Base-by-base conservation (phyloP, 2,888 invertebrate genomes). In the Drosophila buzzatii region DNA sequence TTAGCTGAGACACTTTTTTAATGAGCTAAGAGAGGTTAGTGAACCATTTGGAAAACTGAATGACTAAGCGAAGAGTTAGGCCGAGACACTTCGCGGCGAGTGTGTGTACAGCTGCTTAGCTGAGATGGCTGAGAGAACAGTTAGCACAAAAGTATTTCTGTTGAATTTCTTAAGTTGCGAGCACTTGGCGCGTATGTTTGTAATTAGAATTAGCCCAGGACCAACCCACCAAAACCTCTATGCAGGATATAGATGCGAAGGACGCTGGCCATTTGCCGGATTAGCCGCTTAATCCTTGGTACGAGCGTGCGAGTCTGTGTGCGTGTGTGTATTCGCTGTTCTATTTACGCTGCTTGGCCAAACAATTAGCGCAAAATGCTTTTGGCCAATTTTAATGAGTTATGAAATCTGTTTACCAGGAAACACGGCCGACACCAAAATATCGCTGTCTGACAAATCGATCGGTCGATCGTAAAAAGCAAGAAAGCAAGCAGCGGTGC, bases 151-250 rank as follows among this genome's bases (percentile, higher is more conserved):
- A n/a, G 23, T 45, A 49, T 44, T 74, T 78, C 70, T 27, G 8
- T 14, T 58, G 74, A 68, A 85, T 68, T 66, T 31, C 31, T 49
- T 61, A 62, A 75, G 60, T 42, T 52, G 18, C 35, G 49, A 58
- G 47, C 62, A 59, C 59, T 68, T 70, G 66, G 39, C 63, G 82
- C 33, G 51, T 74, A 76, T 89, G 77, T 78, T 86, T 89, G 82
- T 76, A 76, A 86, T 89, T 86, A 72, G 73, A 78, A 86, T 89
- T 86, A 85, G 84, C 67, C 60, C 60, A 51, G 82, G 86, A 74
- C 79, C 86, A 79, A 61, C 85, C 86, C 79, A 86, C 82, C 61
- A 67, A 73, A 77, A 23, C 68, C 18, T 18, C 51, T 51, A 51
- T 53, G 37, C 31, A 57, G 35, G 39, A 33, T 33, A 18, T 35